phyloP scores from a whole-genome alignment of 2,797 vertebrate species.

The Cossypha caffra region DNA sequence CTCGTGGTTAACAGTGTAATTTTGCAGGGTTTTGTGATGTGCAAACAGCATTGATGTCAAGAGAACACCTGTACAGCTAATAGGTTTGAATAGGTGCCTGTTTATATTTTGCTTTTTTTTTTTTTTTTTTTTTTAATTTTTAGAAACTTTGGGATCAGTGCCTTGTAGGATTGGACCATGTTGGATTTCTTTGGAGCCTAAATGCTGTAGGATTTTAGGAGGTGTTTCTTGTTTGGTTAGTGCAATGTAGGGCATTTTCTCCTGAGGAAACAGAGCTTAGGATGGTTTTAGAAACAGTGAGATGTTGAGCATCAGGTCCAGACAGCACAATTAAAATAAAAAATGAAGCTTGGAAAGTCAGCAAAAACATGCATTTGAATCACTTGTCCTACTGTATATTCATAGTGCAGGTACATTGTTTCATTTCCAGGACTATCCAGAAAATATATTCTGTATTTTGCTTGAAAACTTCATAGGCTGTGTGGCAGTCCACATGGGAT shows the following conservation, averaged over 20 bases:
- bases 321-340: not conserved
- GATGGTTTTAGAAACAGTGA: not conserved
- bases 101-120: not conserved
- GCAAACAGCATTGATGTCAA: not conserved
- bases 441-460: not conserved
- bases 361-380: not conserved
- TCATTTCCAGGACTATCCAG: not conserved
- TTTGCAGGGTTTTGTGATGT: not conserved
- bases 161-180: rapidly evolving
- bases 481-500: rapidly evolving
- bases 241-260: not conserved
- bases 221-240: not conserved
- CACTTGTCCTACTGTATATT: not conserved
- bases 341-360: not conserved
- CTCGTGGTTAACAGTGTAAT: not conserved
- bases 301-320: not conserved
- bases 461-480: not conserved
- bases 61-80: not conserved
- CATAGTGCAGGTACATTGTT: not conserved
- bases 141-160: not conserved
- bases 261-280: not conserved
- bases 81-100: not conserved
- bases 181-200: not conserved
- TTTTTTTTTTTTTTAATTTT: not conserved
- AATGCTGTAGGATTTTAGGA: not conserved